phyloP scores from a whole-genome alignment of 2,888 invertebrate species.

The Falcaria lacertinaria region DNA sequence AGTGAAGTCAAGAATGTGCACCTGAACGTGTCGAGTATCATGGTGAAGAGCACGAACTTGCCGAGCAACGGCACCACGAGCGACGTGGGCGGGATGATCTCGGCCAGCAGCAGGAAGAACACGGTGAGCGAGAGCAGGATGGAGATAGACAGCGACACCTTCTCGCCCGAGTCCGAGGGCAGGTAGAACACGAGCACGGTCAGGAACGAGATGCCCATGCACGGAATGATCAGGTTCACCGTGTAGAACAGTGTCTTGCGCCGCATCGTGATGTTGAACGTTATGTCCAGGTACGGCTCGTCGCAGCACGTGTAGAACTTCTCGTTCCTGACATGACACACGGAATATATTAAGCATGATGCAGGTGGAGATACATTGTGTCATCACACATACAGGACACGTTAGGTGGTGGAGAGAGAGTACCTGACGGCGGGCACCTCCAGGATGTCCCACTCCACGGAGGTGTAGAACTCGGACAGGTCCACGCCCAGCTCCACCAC shows the following conservation, averaged over 20 bases:
- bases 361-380: too few relatives aligned
- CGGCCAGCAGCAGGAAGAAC: conserved; percentile 92
- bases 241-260: conserved; percentile 98
- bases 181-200: conserved; percentile 98
- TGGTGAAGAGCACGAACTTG: conserved; percentile 96
- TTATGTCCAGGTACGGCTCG: conserved; percentile 96
- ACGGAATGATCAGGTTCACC: conserved; percentile 97
- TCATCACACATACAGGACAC: neutral
- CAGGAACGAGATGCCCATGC: conserved; percentile 97
- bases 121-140: conserved; percentile 96
- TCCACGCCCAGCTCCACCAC: conserved; percentile 96
- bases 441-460: conserved; percentile 99
- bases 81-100: conserved; percentile 87
- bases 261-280: conserved; percentile 98
- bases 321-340: conserved; percentile 86
- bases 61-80: conserved; percentile 95
- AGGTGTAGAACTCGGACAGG: conserved; percentile 98
- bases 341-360: too few relatives aligned
- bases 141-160: conserved; percentile 97
- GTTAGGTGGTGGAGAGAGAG: neutral
- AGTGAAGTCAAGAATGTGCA: too few relatives aligned
- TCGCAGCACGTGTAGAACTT: conserved; percentile 98
- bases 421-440: conserved; percentile 96
- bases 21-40: conserved; percentile 97
- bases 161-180: conserved; percentile 98